phyloP scores from a whole-genome alignment of 2,797 vertebrate genomes.

The Bradypodion ventrale region DNA sequence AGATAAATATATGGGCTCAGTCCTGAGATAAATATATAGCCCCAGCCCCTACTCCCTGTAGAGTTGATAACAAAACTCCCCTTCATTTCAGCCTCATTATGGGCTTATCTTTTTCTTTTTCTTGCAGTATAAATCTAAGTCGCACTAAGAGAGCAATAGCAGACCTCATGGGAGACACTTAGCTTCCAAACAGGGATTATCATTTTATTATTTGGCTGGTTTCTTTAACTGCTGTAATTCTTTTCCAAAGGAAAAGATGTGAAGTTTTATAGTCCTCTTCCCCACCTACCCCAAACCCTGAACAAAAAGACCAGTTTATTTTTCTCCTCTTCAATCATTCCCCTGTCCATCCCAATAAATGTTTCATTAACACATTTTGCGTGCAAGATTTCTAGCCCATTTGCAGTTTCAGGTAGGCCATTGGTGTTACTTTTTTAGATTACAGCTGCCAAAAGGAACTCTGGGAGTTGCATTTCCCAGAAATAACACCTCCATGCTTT shows the following conservation, averaged over 20 bases:
- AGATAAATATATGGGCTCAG: slow-evolving; percentile 29
- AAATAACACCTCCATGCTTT: too few relatives aligned
- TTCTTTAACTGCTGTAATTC: background rate
- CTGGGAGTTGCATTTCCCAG: too few relatives aligned
- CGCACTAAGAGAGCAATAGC: slow-evolving; percentile 1
- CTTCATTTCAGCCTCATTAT: slow-evolving; percentile 20
- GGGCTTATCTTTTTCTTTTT: slow-evolving; percentile 7
- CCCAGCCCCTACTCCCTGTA: background rate
- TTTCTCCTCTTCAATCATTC: background rate
- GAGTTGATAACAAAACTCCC: slow-evolving; percentile 28
- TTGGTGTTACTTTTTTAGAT: background rate
- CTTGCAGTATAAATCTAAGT: background rate
- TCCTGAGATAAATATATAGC: slow-evolving; percentile 14
- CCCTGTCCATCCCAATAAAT: background rate
- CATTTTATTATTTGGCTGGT: background rate
- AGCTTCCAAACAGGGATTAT: background rate
- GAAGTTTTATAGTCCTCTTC: background rate
- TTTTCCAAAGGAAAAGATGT: background rate
- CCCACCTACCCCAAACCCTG: background rate
- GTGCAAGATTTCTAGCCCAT: background rate
- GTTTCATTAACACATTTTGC: background rate
- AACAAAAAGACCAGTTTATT: background rate
- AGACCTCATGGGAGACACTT: background rate
- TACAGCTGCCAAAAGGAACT: too few relatives aligned
- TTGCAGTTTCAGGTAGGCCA: background rate